Evolutionary conservation across 2,797 vertebrate species (phyloP).

Genomic region (Echiichthys vipera): DNA sequence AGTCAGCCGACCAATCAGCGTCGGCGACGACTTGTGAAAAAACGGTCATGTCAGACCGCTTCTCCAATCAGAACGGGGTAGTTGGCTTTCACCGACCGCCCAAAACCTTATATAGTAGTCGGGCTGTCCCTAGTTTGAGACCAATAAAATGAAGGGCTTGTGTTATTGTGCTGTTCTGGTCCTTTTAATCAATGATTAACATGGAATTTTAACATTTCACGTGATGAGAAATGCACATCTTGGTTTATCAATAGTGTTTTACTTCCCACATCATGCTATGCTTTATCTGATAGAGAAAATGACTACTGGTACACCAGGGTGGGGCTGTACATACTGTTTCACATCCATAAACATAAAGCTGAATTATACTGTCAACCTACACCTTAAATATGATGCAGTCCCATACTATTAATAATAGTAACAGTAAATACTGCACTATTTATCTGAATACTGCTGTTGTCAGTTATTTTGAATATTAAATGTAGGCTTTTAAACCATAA

Average conservation of each 20-base stretch:
- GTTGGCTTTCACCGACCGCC: slow-evolving; percentile 57
- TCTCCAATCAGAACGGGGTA: slow-evolving; percentile 73
- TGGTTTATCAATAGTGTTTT: background rate
- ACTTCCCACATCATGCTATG: background rate
- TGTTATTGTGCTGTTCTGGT: background rate
- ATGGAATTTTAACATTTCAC: background rate
- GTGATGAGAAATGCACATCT: background rate
- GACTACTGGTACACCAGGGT: slow-evolving; percentile 10
- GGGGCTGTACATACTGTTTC: slow-evolving; percentile 27
- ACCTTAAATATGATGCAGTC: background rate
- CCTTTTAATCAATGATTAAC: slow-evolving; percentile 40
- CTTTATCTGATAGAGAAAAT: background rate
- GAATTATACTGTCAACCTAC: background rate
- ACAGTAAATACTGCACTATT: background rate
- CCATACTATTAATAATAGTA: background rate
- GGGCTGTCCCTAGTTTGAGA: slow-evolving; percentile 19
- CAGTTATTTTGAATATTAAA: background rate
- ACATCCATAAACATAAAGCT: background rate
- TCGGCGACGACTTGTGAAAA: slow-evolving; percentile 18
- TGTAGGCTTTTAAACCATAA: background rate
- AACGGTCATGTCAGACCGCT: slow-evolving; percentile 77
- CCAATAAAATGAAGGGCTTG: background rate
- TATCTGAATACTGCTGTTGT: background rate
- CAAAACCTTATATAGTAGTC: slow-evolving; percentile 72
- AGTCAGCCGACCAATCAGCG: slow-evolving; percentile 78